Percentiles rank a stretch among this genome's conserved stretches.
Conservation (phyloP, 2,797 vertebrate genomes). For the Chiropotes sagulatus region DNA sequence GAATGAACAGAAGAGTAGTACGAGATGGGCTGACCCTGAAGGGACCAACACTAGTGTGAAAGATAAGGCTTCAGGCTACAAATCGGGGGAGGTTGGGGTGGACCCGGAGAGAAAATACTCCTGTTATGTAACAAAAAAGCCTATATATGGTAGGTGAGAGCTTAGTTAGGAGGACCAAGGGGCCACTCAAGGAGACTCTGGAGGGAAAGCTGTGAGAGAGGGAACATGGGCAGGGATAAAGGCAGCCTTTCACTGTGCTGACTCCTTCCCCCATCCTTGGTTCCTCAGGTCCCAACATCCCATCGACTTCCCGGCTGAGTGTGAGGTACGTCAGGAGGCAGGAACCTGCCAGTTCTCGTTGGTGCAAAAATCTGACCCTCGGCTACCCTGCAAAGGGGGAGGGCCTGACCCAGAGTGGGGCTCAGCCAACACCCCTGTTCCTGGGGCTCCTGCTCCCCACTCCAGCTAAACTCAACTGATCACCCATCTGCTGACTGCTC, state of each 20-base stretch:
- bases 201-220: not conserved
- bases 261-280: not conserved
- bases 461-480: slow-evolving; percentile 38
- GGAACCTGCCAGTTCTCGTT: slow-evolving; percentile 92
- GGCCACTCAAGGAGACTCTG: not conserved
- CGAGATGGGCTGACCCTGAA: not conserved
- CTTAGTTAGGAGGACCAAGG: not conserved
- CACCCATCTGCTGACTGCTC: slow-evolving; percentile 55
- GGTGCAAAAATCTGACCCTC: slow-evolving; percentile 91
- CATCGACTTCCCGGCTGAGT: slow-evolving; percentile 94
- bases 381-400: slow-evolving; percentile 88
- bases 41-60: not conserved
- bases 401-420: slow-evolving; percentile 89
- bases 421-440: slow-evolving; percentile 79
- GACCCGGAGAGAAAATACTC: not conserved
- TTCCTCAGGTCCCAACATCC: slow-evolving; percentile 91
- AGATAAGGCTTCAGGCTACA: not conserved
- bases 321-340: slow-evolving; percentile 89
- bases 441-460: slow-evolving; percentile 27
- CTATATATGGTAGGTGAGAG: not conserved
- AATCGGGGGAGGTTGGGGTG: not conserved
- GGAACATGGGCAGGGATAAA: not conserved
- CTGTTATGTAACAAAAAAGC: not conserved
- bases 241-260: not conserved
- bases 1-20: not conserved